These are phyloP conservation scores for Oscheius onirici DNA, from an alignment of 2,888 invertebrate species.

Conservation along the genomic window DNA sequence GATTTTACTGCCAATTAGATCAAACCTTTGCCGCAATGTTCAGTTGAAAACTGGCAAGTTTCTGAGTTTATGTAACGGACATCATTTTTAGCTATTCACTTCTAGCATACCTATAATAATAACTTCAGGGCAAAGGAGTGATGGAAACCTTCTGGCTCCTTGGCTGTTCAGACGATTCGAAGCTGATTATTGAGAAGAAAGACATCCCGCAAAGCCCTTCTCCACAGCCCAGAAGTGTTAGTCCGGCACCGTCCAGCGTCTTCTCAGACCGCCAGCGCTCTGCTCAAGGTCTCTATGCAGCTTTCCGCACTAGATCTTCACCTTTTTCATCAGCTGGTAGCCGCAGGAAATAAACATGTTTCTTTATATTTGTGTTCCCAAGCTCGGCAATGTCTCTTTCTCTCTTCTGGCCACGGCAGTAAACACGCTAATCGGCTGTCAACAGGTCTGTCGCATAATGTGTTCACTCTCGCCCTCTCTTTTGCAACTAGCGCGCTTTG, in stretches of 20 bases:
- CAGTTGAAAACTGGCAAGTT: too few relatives aligned
- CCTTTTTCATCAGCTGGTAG: background rate
- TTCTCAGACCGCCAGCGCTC: background rate
- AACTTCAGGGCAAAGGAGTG: slow-evolving; percentile 68
- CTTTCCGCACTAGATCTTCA: background rate
- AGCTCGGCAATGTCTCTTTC: background rate
- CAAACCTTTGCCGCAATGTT: too few relatives aligned
- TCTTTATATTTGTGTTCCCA: background rate
- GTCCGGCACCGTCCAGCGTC: background rate
- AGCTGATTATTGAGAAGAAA: slow-evolving; percentile 7
- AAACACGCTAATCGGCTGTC: slow-evolving; percentile 24
- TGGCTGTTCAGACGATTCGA: slow-evolving; percentile 33
- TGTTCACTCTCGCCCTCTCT: slow-evolving; percentile 4
- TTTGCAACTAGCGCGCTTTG: background rate
- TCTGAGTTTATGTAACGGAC: too few relatives aligned
- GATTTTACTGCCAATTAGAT: too few relatives aligned
- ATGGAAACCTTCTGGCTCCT: slow-evolving; percentile 71
- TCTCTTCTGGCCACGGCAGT: background rate
- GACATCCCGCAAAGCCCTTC: slow-evolving; percentile 7
- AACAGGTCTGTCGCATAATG: slow-evolving; percentile 19
- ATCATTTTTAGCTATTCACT: too few relatives aligned
- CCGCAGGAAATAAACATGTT: slow-evolving; percentile 14
- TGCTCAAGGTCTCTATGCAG: slow-evolving; percentile 19
- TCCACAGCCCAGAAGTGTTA: background rate
- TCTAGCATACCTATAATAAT: background rate